Evolutionary conservation across 2,113 vertebrate species (phyloP), one percentile per base, ranked within the genome.

Genomic region (Clarias gariepinus): DNA sequence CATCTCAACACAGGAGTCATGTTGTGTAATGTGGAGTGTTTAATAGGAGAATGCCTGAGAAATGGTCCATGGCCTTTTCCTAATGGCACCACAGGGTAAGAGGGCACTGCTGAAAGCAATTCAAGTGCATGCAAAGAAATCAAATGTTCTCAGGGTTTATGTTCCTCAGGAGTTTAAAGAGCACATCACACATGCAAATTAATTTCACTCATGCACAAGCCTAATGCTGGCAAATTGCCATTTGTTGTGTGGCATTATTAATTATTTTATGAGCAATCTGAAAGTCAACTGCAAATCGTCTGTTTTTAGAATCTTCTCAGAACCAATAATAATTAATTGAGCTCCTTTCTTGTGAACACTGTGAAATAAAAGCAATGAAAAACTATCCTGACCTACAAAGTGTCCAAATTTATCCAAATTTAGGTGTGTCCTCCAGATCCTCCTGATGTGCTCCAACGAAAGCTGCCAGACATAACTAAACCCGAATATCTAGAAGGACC

Each of bases 1-100:
- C 63, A 36, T 81, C 16, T 76, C 41, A 2, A 12, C 36, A 36
- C 84, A 61, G 7, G n/a, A 68, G 57, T 74, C 15, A 66, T 68
- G 64, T 73, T 23, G 76, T 78, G 87, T 86, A 87, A 87, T 64
- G 77, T 78, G 85, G 60, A 60, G 87, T 74, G 81, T 85, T 87
- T 86, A 89, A 80, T 85, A 77, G 6, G 41, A 80, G 53, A 57
- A 78, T 12, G 73, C 81, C 19, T 60, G 79, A 85, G 82, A 78
- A 87, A 87, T 81, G 85, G 63, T 60, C 81, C 86, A 53, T 66
- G 55, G 25, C 81, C 82, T 88, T 81, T 79, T 74, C 57, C 79
- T 60, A 77, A 88, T 83, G 57, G 58, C 82, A 85, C 84, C 85
- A n/a, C n/a, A n/a, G n/a, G n/a, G n/a, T n/a, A 41, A 88, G 53